phyloP scores from a whole-genome alignment of 2,113 vertebrate genomes.

The Lethenteron reissneri region DNA sequence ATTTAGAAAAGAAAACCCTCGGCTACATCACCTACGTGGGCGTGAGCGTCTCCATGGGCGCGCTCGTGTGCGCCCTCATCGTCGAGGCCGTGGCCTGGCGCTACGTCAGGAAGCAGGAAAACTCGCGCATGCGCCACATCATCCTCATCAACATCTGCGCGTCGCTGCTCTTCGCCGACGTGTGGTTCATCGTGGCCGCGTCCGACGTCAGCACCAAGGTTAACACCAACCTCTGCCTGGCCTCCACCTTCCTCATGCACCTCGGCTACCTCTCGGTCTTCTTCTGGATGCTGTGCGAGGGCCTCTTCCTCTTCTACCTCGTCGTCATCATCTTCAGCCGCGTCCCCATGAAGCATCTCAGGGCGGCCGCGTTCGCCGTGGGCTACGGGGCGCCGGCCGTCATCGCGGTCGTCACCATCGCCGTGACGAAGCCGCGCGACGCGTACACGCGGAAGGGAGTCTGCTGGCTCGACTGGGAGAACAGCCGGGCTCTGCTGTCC shows the following conservation, averaged over 20 bases:
- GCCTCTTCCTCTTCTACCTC: conserved; percentile 44
- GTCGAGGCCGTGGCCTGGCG: conserved; percentile 41
- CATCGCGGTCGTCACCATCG: conserved; percentile 39
- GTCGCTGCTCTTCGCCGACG: conserved; percentile 34
- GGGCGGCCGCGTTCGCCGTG: conserved; percentile 24
- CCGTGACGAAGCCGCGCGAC: conserved; percentile 24
- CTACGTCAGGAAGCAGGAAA: conserved; percentile 28
- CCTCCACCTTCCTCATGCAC: conserved; percentile 51
- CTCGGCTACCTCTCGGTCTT: conserved; percentile 58
- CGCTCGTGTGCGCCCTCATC: conserved; percentile 36
- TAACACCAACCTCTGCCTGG: conserved; percentile 22
- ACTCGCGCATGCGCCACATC: conserved; percentile 46
- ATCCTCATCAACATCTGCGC: conserved; percentile 43
- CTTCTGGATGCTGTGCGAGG: conserved; percentile 67
- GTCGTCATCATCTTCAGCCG: conserved; percentile 41
- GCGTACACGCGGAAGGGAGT: conserved; percentile 24
- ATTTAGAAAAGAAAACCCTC: too few species aligned
- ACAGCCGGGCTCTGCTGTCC: conserved; percentile 41
- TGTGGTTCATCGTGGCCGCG: conserved; percentile 36
- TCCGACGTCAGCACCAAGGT: conserved; percentile 6
- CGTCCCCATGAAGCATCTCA: conserved; percentile 21
- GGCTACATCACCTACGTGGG: conserved; percentile 29
- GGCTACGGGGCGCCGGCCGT: conserved; percentile 50
- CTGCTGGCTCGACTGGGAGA: conserved; percentile 59
- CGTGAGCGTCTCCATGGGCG: conserved; percentile 35